Conservation (phyloP, 2,797 vertebrate genomes). For the Macrochelys suwanniensis region DNA sequence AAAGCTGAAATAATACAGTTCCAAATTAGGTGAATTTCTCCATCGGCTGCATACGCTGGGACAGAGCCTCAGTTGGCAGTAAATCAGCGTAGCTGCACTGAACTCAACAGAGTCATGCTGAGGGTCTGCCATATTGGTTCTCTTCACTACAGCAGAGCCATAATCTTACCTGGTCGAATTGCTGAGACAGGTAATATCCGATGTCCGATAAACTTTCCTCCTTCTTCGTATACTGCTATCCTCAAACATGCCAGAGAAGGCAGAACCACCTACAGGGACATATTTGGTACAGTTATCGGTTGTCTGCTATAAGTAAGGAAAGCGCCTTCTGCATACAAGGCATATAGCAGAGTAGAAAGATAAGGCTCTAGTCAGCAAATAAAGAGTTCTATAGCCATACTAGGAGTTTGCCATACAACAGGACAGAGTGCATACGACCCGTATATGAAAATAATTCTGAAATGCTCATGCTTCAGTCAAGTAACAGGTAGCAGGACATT, state of each 20-base stretch:
- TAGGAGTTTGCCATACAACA: background rate
- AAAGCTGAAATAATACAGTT: fast-evolving
- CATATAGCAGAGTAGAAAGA: background rate
- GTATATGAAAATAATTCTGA: background rate
- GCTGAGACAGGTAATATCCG: slow-evolving; percentile 96
- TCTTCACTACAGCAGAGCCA: background rate
- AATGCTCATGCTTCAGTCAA: background rate
- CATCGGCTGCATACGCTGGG: background rate
- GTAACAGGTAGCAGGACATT: fast-evolving
- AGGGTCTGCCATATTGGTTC: background rate
- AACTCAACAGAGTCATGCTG: background rate
- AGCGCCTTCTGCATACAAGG: background rate
- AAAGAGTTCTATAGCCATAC: background rate
- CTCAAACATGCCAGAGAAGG: slow-evolving; percentile 94
- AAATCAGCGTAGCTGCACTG: background rate
- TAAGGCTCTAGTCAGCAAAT: background rate
- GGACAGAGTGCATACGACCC: background rate
- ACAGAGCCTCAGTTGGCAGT: background rate
- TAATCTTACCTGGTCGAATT: slow-evolving; percentile 91
- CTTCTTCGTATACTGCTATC: slow-evolving; percentile 96
- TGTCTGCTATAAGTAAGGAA: background rate
- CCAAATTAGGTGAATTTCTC: background rate
- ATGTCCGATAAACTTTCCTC: slow-evolving; percentile 97
- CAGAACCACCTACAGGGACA: slow-evolving; percentile 89
- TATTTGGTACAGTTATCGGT: background rate